phyloP scores from a whole-genome alignment of 2,113 vertebrate species.

The Dinomys branickii region DNA sequence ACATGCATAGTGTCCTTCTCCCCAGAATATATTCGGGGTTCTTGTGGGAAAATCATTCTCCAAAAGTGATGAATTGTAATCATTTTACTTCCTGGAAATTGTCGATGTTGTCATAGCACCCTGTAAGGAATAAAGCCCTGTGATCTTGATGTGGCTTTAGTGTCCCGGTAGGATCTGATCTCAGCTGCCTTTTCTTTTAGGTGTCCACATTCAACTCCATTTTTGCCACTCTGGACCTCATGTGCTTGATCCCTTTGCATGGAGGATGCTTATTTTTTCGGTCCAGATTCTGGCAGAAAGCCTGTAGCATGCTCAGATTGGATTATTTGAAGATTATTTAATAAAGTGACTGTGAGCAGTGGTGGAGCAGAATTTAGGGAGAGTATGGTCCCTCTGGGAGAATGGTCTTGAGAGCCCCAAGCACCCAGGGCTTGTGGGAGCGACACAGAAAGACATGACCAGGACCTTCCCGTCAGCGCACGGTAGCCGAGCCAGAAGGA shows the following conservation, averaged over 20 bases:
- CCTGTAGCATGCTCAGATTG: neutral
- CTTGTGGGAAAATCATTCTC: constrained; percentile 30
- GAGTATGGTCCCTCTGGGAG: neutral
- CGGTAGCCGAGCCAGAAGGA: neutral
- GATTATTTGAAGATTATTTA: neutral
- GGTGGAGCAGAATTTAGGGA: neutral
- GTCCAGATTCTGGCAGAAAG: neutral
- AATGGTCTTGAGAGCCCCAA: neutral
- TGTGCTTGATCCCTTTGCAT: neutral
- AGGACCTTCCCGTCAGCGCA: neutral
- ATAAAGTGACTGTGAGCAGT: neutral
- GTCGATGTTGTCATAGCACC: neutral
- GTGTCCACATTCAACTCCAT: neutral
- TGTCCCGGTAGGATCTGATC: neutral
- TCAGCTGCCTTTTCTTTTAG: neutral
- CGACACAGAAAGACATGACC: neutral
- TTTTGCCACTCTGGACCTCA: neutral
- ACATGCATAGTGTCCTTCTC: neutral
- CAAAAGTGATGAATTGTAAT: neutral
- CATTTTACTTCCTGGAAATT: neutral
- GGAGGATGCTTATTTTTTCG: neutral
- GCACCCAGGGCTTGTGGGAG: neutral
- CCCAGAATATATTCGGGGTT: neutral
- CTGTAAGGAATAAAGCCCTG: neutral
- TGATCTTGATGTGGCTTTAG: neutral